Evolutionary conservation across 1,140 invertebrate genomes (phyloP), one percentile per base, ranked within the genome.

Genomic region (Formica exsecta): DNA sequence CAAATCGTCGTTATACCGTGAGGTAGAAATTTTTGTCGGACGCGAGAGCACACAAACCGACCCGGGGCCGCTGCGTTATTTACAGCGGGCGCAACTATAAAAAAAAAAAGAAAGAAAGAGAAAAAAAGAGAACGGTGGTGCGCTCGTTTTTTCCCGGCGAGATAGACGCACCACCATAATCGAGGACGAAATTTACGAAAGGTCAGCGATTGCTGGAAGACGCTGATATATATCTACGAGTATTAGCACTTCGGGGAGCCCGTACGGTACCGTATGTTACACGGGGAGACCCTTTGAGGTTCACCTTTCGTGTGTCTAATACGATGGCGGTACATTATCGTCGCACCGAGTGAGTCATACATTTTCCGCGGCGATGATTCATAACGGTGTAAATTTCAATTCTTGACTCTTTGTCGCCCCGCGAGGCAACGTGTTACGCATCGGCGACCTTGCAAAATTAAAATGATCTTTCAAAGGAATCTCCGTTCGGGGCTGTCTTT

Each of bases 381-480:
- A 83, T 83, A 74, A 83, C 54, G 68, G 25, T 57, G 68, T 83
- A 83, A 83, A 83, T 83, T 83, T 83, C 79, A 83, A 74, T 83
- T 74, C 54, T n/a, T 59, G 79, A 59, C 7, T 9, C 25, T 25
- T 25, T 41, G 38, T 8, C 48, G 51, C 19, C 36, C 9, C 13
- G 66, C 38, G 77, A 80, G 48, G 59, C 48, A 57, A 29, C 51
- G 38, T 59, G 16, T 57, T 51, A 48, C 38, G 19, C 36, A 25
- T 19, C 25, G 25, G 38, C n/a, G 36, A 71, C 32, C 11, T 70
- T 16, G 51, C 41, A 38, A 83, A 83, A 83, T 83, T 44, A 83
- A 83, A 83, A 74, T 83, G n/a, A 59, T 74, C 61, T 29, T 48
- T 74, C 51, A 83, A 73, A 73, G 44, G 68, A 68, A 19, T 13